Percentiles rank a stretch among this genome's conserved stretches.
phyloP scores from a whole-genome alignment of 2,888 invertebrate genomes.

The Dolichomitus sp. region DNA sequence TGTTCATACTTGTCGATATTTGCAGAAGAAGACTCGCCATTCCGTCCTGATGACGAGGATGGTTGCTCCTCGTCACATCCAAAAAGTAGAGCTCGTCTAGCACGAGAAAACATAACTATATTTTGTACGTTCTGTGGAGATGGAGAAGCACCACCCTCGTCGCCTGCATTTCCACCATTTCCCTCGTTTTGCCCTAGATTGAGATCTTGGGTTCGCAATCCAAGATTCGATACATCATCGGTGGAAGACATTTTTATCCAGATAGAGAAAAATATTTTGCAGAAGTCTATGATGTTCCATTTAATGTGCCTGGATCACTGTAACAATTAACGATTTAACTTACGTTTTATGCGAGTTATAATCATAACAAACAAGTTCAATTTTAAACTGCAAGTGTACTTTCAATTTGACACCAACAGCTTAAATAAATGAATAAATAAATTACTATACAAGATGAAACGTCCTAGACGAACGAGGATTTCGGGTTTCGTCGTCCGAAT shows the following conservation, averaged over 20 bases:
- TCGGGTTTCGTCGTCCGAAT: too few relatives aligned
- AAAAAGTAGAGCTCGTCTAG: conserved; percentile 78
- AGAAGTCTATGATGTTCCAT: conserved; percentile 73
- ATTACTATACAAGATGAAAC: too few relatives aligned
- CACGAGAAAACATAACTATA: conserved; percentile 76
- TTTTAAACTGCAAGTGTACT: background rate
- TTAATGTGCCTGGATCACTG: conserved; percentile 58
- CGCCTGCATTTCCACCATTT: conserved; percentile 64
- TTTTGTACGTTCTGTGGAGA: conserved; percentile 79
- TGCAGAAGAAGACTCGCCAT: conserved; percentile 73
- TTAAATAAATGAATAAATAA: background rate
- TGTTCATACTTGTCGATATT: conserved; percentile 59
- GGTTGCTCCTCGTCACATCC: conserved; percentile 79
- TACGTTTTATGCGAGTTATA: too few relatives aligned
- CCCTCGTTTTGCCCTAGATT: conserved; percentile 70
- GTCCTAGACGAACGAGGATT: too few relatives aligned
- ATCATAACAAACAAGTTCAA: background rate
- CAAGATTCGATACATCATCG: conserved; percentile 75
- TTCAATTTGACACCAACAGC: background rate
- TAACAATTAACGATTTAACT: background rate
- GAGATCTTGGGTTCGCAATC: conserved; percentile 75
- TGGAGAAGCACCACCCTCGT: conserved; percentile 69
- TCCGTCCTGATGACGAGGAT: conserved; percentile 72
- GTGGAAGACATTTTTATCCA: conserved; percentile 79
- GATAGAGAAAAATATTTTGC: conserved; percentile 70